Evolutionary conservation across 2,888 invertebrate genomes (phyloP).

Genomic region (Sepiola atlantica): DNA sequence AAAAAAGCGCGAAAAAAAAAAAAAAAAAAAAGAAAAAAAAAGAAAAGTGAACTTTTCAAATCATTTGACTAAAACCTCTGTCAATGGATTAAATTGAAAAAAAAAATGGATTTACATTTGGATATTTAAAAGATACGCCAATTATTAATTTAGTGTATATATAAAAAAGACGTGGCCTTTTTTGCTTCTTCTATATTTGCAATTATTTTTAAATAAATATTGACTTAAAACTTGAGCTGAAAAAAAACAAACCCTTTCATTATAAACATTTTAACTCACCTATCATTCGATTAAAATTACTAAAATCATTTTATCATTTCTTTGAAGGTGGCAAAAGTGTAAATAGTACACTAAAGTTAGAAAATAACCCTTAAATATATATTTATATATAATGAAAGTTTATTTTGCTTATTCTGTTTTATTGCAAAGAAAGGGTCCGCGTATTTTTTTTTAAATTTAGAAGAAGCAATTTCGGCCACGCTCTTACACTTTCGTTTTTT

Average conservation of each 20-base stretch:
- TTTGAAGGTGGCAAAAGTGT: too few relatives aligned
- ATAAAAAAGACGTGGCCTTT: slow-evolving; percentile 18
- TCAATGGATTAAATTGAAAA: background rate
- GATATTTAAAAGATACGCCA: background rate
- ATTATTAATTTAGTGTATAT: background rate
- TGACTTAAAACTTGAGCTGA: too few relatives aligned
- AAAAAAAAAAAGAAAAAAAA: too few relatives aligned
- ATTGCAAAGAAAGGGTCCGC: background rate
- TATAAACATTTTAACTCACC: too few relatives aligned
- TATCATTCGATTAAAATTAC: too few relatives aligned
- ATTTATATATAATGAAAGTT: too few relatives aligned
- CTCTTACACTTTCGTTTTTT: too few relatives aligned
- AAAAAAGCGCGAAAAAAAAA: too few relatives aligned
- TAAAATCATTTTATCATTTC: too few relatives aligned
- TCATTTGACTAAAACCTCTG: background rate
- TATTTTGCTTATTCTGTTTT: background rate
- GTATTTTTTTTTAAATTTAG: background rate
- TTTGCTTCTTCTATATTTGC: background rate
- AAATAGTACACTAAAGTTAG: too few relatives aligned
- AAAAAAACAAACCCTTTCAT: too few relatives aligned
- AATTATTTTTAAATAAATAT: background rate
- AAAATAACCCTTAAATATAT: too few relatives aligned
- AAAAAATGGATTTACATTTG: slow-evolving; percentile 4
- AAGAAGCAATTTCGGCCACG: slow-evolving; percentile 9
- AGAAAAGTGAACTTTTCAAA: background rate